Conservation (phyloP, 2,797 vertebrate genomes). For the Microhierax caerulescens region DNA sequence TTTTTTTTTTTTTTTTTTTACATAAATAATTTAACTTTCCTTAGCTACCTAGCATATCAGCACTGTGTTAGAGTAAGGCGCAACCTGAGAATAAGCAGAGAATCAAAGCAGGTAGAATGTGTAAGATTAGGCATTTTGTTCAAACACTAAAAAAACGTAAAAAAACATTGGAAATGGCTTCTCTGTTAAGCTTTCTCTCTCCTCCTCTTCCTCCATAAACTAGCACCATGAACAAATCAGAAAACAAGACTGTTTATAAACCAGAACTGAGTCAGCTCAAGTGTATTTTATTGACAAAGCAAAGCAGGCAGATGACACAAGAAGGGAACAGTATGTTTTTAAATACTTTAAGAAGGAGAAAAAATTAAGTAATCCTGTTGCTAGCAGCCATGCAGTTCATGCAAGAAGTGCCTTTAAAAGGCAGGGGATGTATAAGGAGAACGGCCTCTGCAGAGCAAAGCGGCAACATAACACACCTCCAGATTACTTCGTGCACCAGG, state of each 20-base stretch:
- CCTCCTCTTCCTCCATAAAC: neutral
- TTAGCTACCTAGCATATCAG: neutral
- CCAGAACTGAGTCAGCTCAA: neutral
- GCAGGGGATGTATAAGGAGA: neutral
- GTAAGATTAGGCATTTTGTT: neutral
- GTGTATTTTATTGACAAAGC: neutral
- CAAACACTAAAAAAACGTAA: neutral
- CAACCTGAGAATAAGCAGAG: neutral
- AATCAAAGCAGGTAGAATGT: neutral
- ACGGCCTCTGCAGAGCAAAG: neutral
- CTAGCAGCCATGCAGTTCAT: neutral
- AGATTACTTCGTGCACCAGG: constrained; percentile 6
- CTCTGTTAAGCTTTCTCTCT: neutral
- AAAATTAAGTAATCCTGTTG: neutral
- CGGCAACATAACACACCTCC: neutral
- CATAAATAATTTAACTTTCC: neutral
- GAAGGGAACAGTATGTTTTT: neutral
- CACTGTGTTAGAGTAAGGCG: neutral
- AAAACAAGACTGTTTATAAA: neutral
- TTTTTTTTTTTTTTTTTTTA: neutral
- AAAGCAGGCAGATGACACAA: neutral
- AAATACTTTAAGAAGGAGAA: neutral
- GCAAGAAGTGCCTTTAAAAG: neutral
- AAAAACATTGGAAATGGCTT: neutral
- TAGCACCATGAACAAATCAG: neutral